Percentiles rank a stretch among this genome's conserved stretches.
Evolutionary conservation across 2,888 invertebrate genomes (phyloP).

Genomic region (Sycophila texana): DNA sequence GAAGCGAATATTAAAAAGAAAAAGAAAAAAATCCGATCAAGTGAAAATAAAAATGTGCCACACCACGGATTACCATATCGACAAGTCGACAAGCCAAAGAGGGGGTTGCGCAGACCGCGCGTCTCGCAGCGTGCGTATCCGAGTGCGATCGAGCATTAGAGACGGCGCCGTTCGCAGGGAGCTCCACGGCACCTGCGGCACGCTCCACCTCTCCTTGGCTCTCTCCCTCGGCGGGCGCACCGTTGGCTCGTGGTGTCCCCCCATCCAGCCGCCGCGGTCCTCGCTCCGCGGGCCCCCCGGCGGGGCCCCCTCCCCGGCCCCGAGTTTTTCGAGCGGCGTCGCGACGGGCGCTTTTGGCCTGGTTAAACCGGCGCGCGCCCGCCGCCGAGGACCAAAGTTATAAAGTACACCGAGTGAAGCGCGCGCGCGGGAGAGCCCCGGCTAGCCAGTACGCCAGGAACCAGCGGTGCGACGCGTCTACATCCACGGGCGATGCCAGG

Average conservation of each 20-base stretch:
- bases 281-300: not conserved
- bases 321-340: conserved; percentile 14
- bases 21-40: no score
- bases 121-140: no score
- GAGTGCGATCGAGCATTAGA: no score
- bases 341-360: conserved; percentile 66
- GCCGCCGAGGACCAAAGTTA: conserved; percentile 69
- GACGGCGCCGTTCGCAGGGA: no score
- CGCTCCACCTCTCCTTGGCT: not conserved
- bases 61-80: no score
- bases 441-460: conserved; percentile 66
- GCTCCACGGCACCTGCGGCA: no score
- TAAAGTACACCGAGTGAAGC: conserved; percentile 68
- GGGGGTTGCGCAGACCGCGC: no score
- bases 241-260: not conserved
- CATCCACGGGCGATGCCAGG: conserved; percentile 1
- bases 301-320: conserved; percentile 50
- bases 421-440: conserved; percentile 68
- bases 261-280: not conserved
- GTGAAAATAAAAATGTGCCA: no score
- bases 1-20: no score
- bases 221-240: not conserved
- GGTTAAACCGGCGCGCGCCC: conserved; percentile 63
- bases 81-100: no score
- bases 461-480: conserved; percentile 61